Evolutionary conservation across 2,113 vertebrate genomes (phyloP).

Genomic region (Oenanthe melanoleuca): DNA sequence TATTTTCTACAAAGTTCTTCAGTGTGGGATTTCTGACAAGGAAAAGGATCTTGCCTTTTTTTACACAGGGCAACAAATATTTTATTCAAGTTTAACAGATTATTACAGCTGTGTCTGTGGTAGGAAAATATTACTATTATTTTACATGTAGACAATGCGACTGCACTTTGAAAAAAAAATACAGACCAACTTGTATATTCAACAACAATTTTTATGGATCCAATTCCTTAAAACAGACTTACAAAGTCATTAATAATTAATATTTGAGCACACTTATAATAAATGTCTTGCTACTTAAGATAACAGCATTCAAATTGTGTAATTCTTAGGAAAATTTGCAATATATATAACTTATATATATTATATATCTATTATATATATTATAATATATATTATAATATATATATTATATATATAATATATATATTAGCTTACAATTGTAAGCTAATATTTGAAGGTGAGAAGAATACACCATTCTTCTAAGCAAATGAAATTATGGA

Average conservation of each 20-base stretch:
- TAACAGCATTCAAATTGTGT: rapidly evolving
- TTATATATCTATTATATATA: too few relatives aligned
- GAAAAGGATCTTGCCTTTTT: not conserved
- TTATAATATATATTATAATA: too few relatives aligned
- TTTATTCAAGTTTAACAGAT: conserved; percentile 29
- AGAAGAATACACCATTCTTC: rapidly evolving
- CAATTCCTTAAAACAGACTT: not conserved
- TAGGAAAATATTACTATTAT: not conserved
- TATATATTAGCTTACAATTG: not conserved
- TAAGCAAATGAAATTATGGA: not conserved
- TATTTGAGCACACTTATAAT: not conserved
- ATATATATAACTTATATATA: too few relatives aligned
- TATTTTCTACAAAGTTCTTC: conserved; percentile 5
- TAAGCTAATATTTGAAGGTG: not conserved
- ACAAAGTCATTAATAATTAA: not conserved
- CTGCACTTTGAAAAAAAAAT: not conserved
- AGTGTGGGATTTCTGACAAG: not conserved
- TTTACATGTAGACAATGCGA: not conserved
- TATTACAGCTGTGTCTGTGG: not conserved
- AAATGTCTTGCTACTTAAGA: not conserved
- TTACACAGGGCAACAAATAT: not conserved
- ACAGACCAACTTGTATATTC: not conserved
- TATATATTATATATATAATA: too few relatives aligned
- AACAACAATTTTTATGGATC: not conserved
- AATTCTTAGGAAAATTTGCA: not conserved